Base-by-base conservation (phyloP, 1,140 invertebrate species). In the Drosophila insularis region DNA sequence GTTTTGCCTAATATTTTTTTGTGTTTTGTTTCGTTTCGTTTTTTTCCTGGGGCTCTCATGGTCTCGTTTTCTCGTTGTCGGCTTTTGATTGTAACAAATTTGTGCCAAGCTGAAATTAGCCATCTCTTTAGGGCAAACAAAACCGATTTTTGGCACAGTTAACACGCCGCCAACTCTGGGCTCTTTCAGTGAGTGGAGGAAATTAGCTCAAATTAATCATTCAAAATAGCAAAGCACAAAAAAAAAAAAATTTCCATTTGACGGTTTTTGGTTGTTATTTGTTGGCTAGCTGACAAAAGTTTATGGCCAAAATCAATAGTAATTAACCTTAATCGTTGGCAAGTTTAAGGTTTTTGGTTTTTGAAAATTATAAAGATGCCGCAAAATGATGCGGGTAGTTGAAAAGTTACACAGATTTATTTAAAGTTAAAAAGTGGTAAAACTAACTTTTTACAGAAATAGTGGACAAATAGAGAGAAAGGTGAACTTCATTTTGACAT, bases 61-160 rank as follows among this genome's bases (percentile, higher is more conserved):
- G 75, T 86, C 75, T 68, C 62, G 81, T 78, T 80, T 50, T 73
- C 80, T 80, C 64, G 78, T 71, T 85, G 74, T 70, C 66, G 71
- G 71, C 62, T 68, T 80, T 89, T 87, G 82, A 87, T 87, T 87
- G 82, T 84, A 69, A 87, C 82, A 87, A 87, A 87, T 87, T 87
- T 87, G 84, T 80, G 84, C 68, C 76, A 79, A 70, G 76, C 55
- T 35, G 53, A 80, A 87, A 87, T 87, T 87, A 87, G 82, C 76
- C 84, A 77, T 68, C 35, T 78, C 70, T 65, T 73, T 66, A 58
- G 77, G 72, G 67, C 73, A 66, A 63, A 60, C 56, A 23, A 40
- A 13, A 78, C 50, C 72, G 71, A 87, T 89, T 87, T 89, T 87
- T 87, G 79, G 82, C 82, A 87, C 81, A 85, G 81, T 74, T 86